Evolutionary conservation across 2,888 invertebrate genomes (phyloP), one percentile per base, ranked within the genome.

Genomic region (Crepidodera aurea): DNA sequence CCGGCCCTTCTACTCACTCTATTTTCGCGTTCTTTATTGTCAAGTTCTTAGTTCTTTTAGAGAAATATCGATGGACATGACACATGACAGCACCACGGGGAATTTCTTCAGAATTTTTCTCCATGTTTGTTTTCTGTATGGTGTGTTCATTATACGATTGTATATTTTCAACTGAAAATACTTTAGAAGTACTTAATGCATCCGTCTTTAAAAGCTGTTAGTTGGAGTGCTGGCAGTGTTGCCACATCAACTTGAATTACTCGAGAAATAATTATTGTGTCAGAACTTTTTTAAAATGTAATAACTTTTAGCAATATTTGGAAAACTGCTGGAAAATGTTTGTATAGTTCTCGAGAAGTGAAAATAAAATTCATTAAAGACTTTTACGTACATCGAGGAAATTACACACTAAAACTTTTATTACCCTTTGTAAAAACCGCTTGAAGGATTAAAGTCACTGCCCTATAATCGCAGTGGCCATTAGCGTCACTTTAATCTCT

Each of bases 21-120:
- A 22, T 22, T 12, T 2, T 27, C 12, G 25, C 18, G 18, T 16
- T 51, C 25, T 51, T 51, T 18, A n/a, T 34, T 51, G 51, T 51
- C 32, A 51, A 32, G 13, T 51, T 16, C 29, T 25, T 29, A 39
- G 39, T 39, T 39, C 29, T 18, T 51, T 51, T 16, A 50, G 15
- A 51, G 15, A 51, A 51, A 51, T 51, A 32, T 34, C 32, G 51
- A 51, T 51, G 34, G 51, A 51, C 51, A 18, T 51, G 51, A 34
- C 51, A 51, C 34, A 32, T 51, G 51, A 34, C 51, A 51, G 51
- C 18, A 12, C 51, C 51, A 18, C 32, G 15, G 51, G 51, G 32
- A 51, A 16, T 50, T 18, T 18, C 16, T 34, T 19, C 18, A 32
- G 32, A 51, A 16, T 50, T 18, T 18, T 34, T 34, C 32, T 15